A percentile compares a stretch with the other conserved stretches of the same genome.
Evolutionary conservation across 1,140 invertebrate species (phyloP).

Genomic region (Meloidogyne chitwoodi): DNA sequence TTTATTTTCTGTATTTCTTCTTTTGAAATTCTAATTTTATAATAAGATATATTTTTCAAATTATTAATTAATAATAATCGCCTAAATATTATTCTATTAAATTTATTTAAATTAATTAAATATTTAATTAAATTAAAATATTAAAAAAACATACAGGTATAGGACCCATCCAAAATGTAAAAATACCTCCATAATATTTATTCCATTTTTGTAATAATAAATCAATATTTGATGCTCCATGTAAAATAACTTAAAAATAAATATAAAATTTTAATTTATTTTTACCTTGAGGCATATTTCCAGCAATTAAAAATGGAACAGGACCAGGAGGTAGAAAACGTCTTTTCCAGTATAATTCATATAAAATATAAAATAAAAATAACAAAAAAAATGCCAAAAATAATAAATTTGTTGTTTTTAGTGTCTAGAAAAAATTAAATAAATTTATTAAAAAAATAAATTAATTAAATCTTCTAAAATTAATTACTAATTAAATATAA

Average conservation of each 20-base stretch:
- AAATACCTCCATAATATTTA: constrained; percentile 45
- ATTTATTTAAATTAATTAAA: no score
- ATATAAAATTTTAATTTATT: not conserved
- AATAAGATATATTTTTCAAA: no score
- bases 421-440: no score
- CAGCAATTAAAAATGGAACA: constrained; percentile 43
- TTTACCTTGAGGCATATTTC: constrained; percentile 45
- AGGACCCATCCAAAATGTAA: constrained; percentile 58
- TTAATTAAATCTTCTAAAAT: no score
- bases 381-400: not conserved
- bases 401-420: no score
- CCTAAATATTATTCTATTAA: no score
- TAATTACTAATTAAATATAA: no score
- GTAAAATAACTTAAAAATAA: constrained; percentile 9
- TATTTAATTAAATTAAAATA: no score
- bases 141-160: not conserved
- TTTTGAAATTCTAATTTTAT: no score
- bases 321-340: constrained; percentile 50
- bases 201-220: constrained; percentile 41
- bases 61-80: no score
- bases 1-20: no score
- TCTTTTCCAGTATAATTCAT: constrained; percentile 55
- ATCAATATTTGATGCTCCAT: constrained; percentile 35
- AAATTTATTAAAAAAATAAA: no score
- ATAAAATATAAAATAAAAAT: constrained; percentile 37